These are phyloP conservation scores for Leptinotarsa texana DNA, from an alignment of 1,140 invertebrate genomes.

Conservation along the genomic window DNA sequence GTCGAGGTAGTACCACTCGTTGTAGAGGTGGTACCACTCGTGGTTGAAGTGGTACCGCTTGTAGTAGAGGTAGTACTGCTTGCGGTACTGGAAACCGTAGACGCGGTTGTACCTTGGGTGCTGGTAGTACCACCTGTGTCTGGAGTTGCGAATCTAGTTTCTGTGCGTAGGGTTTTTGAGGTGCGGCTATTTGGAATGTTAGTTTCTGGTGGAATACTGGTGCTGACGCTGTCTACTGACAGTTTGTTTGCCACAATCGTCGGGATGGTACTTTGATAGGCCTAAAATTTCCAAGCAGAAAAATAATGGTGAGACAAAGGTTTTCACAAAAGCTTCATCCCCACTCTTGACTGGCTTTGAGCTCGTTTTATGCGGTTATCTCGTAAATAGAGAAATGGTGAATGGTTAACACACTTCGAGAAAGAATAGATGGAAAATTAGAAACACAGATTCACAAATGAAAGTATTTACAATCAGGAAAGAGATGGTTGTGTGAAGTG, in stretches of 20 bases:
- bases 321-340: background rate
- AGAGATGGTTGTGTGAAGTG: background rate
- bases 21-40: constrained; percentile 28
- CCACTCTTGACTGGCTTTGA: background rate
- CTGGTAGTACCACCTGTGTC: background rate
- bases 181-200: constrained; percentile 12
- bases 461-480: background rate
- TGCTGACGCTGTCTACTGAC: constrained; percentile 24
- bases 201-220: constrained; percentile 20
- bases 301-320: background rate
- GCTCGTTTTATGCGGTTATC: constrained; percentile 10
- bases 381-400: constrained; percentile 24
- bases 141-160: background rate
- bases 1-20: constrained; percentile 39
- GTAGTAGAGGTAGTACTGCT: constrained; percentile 17
- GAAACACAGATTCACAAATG: background rate
- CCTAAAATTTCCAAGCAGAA: constrained; percentile 26
- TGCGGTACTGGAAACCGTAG: background rate
- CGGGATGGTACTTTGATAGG: constrained; percentile 25
- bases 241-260: constrained; percentile 27
- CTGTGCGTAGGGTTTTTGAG: background rate
- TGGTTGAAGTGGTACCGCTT: constrained; percentile 28
- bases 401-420: constrained; percentile 8
- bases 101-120: constrained; percentile 10
- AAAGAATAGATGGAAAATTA: constrained; percentile 1